These are phyloP conservation scores for Helicoverpa assulta DNA, from an alignment of 2,888 invertebrate genomes.

Conservation along the genomic window DNA sequence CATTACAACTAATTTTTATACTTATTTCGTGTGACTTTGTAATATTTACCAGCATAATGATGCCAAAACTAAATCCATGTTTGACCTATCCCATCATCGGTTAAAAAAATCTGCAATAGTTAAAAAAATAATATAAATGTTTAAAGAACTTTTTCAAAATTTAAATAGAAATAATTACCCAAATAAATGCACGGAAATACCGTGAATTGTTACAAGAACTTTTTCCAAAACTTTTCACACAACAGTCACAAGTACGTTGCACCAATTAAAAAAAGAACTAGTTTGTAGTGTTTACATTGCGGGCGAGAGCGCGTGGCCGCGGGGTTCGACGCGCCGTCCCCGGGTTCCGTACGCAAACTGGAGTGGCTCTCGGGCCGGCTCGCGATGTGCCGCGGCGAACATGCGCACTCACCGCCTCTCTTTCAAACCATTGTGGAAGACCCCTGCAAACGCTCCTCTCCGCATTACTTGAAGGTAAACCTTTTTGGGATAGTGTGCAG, in stretches of 20 bases:
- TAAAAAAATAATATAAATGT: slow-evolving; percentile 18
- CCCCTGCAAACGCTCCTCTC: slow-evolving; percentile 79
- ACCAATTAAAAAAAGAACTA: slow-evolving; percentile 67
- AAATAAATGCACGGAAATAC: slow-evolving; percentile 56
- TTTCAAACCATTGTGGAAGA: slow-evolving; percentile 81
- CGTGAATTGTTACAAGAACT: slow-evolving; percentile 65
- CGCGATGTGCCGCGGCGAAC: slow-evolving; percentile 76
- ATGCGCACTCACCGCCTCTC: slow-evolving; percentile 85
- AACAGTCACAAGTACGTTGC: slow-evolving; percentile 69
- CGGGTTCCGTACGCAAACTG: slow-evolving; percentile 79
- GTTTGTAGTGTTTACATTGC: slow-evolving; percentile 76
- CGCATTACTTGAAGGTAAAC: slow-evolving; percentile 82
- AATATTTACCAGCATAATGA: slow-evolving; percentile 57
- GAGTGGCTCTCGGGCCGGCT: slow-evolving; percentile 72
- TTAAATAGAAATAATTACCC: slow-evolving; percentile 44
- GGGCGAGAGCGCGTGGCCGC: slow-evolving; percentile 63
- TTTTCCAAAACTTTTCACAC: slow-evolving; percentile 65
- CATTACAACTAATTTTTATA: slow-evolving; percentile 76
- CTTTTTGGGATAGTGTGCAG: slow-evolving; percentile 75
- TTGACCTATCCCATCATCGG: not conserved
- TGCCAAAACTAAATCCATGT: slow-evolving; percentile 45
- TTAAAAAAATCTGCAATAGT: slow-evolving; percentile 2
- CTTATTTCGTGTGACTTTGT: slow-evolving; percentile 69
- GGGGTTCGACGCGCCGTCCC: slow-evolving; percentile 70
- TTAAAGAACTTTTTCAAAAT: not conserved